phyloP scores from a whole-genome alignment of 2,888 invertebrate species.

The Spatulosminthurus flaviceps region DNA sequence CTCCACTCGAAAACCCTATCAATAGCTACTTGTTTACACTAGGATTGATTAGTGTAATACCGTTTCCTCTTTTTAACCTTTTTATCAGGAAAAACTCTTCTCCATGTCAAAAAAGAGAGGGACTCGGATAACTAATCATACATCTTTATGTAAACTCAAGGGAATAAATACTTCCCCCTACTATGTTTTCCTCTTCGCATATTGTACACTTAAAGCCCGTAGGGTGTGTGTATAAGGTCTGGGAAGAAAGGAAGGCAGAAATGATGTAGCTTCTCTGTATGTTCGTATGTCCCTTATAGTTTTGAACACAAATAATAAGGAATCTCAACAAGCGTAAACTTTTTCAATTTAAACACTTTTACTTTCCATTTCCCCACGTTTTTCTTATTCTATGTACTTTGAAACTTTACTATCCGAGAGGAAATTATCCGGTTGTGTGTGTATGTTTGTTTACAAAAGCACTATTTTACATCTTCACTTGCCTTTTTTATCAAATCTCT shows the following conservation, averaged over 20 bases:
- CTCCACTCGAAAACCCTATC: conserved; percentile 49
- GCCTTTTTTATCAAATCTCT: no score
- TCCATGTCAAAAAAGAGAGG: conserved; percentile 31
- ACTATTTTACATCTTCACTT: background rate
- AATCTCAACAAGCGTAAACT: background rate
- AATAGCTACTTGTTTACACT: conserved; percentile 59
- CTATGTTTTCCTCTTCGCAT: no score
- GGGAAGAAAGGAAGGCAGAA: no score
- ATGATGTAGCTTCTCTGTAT: no score
- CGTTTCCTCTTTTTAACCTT: conserved; percentile 45
- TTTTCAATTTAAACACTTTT: conserved; percentile 40
- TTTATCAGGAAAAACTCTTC: conserved; percentile 32
- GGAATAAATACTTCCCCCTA: no score
- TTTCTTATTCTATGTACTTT: conserved; percentile 33
- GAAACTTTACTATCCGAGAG: conserved; percentile 21
- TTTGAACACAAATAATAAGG: background rate
- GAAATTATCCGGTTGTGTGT: background rate
- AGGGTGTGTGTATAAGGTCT: conserved; percentile 13
- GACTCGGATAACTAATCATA: background rate
- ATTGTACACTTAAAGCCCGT: no score
- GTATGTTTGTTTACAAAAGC: no score
- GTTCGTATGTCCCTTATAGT: no score
- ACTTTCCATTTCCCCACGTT: conserved; percentile 41
- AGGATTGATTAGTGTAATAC: conserved; percentile 59
- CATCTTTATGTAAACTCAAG: no score